phyloP scores from a whole-genome alignment of 1,140 invertebrate species.

The Aphelinus atriplicis region DNA sequence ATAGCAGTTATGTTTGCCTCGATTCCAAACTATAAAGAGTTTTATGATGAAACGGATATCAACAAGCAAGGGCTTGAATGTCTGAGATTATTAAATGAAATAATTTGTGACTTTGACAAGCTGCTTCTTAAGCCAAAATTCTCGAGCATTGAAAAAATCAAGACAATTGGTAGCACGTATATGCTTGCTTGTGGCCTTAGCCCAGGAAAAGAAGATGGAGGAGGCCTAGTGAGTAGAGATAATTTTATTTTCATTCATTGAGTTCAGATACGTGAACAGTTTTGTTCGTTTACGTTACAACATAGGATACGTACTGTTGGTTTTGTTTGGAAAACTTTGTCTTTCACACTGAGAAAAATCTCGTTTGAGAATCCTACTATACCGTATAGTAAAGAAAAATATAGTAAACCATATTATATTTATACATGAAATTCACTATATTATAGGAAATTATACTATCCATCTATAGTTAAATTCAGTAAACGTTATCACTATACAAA shows the following conservation, averaged over 20 bases:
- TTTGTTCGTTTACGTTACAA: neutral
- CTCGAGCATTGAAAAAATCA: conserved; percentile 97
- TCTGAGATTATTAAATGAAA: conserved; percentile 94
- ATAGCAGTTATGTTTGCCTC: conserved; percentile 98
- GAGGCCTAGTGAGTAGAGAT: conserved; percentile 64
- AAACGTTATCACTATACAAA: no score
- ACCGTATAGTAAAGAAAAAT: no score
- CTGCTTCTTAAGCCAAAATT: conserved; percentile 93
- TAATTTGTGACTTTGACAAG: conserved; percentile 99
- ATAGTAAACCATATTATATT: no score
- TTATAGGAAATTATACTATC: no score
- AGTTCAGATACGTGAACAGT: neutral
- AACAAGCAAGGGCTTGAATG: conserved; percentile 97
- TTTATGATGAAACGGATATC: conserved; percentile 97
- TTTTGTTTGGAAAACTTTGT: conserved; percentile 11
- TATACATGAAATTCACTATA: no score
- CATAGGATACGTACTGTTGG: neutral
- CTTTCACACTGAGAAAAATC: neutral
- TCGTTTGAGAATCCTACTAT: no score
- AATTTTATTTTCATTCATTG: neutral
- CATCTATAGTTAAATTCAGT: no score
- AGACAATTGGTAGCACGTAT: conserved; percentile 98
- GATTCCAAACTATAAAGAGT: conserved; percentile 98
- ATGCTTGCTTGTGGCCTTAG: conserved; percentile 96
- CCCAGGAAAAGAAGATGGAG: conserved; percentile 83